Conservation (phyloP, 2,888 invertebrate genomes). For the Tetragonula carbonaria region DNA sequence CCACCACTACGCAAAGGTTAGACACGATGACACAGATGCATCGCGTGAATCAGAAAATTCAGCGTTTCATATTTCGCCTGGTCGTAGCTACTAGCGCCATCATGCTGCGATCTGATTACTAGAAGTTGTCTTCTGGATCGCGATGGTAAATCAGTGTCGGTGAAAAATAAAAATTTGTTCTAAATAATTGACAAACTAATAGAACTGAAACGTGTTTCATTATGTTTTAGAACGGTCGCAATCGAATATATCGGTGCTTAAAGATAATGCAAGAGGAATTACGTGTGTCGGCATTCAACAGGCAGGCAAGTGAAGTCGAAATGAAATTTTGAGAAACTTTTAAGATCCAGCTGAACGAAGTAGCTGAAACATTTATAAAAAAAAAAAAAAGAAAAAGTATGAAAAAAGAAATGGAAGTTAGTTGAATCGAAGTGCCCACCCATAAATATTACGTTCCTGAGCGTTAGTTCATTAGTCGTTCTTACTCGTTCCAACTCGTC, state of each 20-base stretch:
- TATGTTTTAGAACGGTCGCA: no score
- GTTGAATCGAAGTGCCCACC: neutral
- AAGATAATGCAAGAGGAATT: neutral
- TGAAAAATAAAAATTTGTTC: neutral
- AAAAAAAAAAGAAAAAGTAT: no score
- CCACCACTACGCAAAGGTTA: conserved; percentile 47
- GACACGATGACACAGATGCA: conserved; percentile 50
- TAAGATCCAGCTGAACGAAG: neutral
- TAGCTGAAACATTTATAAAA: neutral
- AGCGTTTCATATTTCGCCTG: conserved; percentile 40
- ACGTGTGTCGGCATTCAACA: neutral
- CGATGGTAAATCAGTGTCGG: neutral
- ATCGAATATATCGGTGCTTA: neutral
- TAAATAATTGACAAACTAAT: neutral
- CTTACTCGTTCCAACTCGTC: neutral
- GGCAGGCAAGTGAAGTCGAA: neutral
- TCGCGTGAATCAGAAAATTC: conserved; percentile 49
- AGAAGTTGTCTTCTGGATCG: neutral
- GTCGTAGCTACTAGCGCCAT: conserved; percentile 18
- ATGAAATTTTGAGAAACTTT: neutral
- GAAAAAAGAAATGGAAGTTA: neutral
- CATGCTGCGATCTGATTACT: conserved; percentile 3
- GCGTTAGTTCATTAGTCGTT: neutral
- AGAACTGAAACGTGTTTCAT: no score
- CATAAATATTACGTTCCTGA: conserved; percentile 21